These are phyloP conservation scores for Sarotherodon lohbergeri DNA, from an alignment of 2,113 vertebrate species.

Conservation along the genomic window DNA sequence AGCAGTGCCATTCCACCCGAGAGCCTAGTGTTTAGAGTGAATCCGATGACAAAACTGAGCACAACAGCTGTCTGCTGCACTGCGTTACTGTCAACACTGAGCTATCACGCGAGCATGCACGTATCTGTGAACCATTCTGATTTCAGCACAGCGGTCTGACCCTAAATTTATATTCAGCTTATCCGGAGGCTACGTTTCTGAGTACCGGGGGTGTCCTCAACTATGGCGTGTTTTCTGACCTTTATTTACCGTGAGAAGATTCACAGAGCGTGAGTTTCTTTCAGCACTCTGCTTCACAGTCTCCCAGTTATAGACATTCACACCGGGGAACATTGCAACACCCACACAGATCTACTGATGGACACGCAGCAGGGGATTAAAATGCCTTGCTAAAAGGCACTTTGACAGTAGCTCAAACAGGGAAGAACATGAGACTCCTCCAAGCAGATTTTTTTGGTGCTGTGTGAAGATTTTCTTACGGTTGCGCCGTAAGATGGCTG, in stretches of 20 bases:
- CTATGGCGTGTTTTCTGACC: slow-evolving; percentile 4
- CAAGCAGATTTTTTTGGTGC: not conserved
- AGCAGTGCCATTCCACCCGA: slow-evolving; percentile 18
- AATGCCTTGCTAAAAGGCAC: slow-evolving; percentile 30
- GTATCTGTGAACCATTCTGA: slow-evolving; percentile 3
- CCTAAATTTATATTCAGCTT: slow-evolving; percentile 31
- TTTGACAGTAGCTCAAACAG: not conserved
- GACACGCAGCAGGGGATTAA: slow-evolving; percentile 23
- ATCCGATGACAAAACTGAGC: slow-evolving; percentile 38
- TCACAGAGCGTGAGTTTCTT: not conserved
- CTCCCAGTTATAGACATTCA: slow-evolving; percentile 21
- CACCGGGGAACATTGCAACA: not conserved
- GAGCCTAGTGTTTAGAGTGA: slow-evolving; percentile 34
- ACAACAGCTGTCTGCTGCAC: slow-evolving; percentile 54
- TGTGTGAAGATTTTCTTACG: too few species aligned
- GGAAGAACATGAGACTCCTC: not conserved
- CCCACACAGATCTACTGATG: not conserved
- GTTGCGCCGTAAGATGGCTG: too few species aligned
- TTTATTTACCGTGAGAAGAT: slow-evolving; percentile 51
- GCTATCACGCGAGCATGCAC: slow-evolving; percentile 20
- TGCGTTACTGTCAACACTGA: slow-evolving; percentile 24
- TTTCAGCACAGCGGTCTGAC: slow-evolving; percentile 30
- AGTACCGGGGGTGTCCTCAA: not conserved
- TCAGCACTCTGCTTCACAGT: slow-evolving; percentile 27
- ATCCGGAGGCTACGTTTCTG: not conserved